Base-by-base conservation (phyloP, 2,113 vertebrate species). In the Polypterus senegalus region DNA sequence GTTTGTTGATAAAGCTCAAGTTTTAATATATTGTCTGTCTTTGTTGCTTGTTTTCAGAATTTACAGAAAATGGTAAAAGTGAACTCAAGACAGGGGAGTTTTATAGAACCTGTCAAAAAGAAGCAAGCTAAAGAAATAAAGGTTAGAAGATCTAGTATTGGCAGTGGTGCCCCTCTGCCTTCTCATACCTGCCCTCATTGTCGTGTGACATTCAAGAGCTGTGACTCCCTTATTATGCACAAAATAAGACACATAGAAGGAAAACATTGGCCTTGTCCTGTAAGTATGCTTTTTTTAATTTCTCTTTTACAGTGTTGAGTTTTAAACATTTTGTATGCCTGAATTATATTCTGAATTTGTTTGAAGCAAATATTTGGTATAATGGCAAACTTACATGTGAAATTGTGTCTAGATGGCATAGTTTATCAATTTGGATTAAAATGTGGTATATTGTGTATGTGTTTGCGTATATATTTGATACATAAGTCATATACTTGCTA, bases 231-330 rank as follows among this genome's bases (percentile, higher is more conserved):
- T 7, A 77, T 85, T 66, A 82, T 86, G 79, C 86, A 89, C 66
- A 80, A 74, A 46, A 78, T 89, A 57, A 75, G 80, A 66, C 86
- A 89, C 74, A 73, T 83, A 0, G 77, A 85, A 70, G 86, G 86
- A 57, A 89, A 88, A 65, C 85, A 86, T 75, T 89, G 86, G 86
- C 83, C 83, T 4, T 89, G 86, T 64, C 84, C 68, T 71, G 86
- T 89, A 81, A 75, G 86, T 65, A 61, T 27, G 7, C 11, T 9
- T 27, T 27, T n/a, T 27, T 27, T 27, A 27, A 27, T 27, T 27
- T 27, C 27, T 27, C 27, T 27, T 27, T 27, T 27, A 27, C 27
- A 27, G 27, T 27, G 27, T 27, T 27, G 27, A 27, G 27, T 27
- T 27, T 27, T 27, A 27, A 27, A 27, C 27, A 27, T 27, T 27